Conservation (phyloP, 2,113 vertebrate species). For the Trachemys scripta region DNA sequence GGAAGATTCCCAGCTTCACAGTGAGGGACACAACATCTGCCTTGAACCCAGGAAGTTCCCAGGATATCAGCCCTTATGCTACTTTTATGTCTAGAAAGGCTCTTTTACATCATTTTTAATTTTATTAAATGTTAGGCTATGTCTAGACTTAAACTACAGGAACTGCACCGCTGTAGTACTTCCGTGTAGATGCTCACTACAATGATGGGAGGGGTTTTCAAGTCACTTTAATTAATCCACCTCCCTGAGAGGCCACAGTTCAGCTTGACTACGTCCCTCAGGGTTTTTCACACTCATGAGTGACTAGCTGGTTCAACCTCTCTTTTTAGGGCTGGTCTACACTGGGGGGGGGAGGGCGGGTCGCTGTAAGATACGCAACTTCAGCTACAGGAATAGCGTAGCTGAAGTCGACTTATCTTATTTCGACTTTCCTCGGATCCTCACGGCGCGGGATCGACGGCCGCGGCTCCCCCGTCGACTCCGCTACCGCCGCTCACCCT, state of each 20-base stretch:
- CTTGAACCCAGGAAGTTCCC: rapidly evolving
- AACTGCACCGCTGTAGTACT: neutral
- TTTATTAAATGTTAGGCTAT: neutral
- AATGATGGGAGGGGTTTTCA: neutral
- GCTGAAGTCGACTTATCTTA: no score
- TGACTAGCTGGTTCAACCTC: no score
- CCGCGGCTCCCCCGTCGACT: no score
- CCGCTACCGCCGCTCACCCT: no score
- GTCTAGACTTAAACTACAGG: neutral
- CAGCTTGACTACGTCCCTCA: no score
- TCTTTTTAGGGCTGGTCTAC: no score
- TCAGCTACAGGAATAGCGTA: no score
- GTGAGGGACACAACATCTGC: neutral
- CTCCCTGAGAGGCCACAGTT: neutral
- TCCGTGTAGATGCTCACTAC: neutral
- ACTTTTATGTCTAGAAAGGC: neutral
- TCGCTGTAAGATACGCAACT: no score
- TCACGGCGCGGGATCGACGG: no score
- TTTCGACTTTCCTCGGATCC: no score
- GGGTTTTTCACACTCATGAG: no score
- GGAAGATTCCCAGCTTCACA: neutral
- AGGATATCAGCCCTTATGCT: neutral
- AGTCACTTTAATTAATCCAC: neutral
- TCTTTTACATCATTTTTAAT: neutral
- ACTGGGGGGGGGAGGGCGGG: no score